Evolutionary conservation across 2,888 invertebrate genomes (phyloP).

Genomic region (Cephus sareptanus): DNA sequence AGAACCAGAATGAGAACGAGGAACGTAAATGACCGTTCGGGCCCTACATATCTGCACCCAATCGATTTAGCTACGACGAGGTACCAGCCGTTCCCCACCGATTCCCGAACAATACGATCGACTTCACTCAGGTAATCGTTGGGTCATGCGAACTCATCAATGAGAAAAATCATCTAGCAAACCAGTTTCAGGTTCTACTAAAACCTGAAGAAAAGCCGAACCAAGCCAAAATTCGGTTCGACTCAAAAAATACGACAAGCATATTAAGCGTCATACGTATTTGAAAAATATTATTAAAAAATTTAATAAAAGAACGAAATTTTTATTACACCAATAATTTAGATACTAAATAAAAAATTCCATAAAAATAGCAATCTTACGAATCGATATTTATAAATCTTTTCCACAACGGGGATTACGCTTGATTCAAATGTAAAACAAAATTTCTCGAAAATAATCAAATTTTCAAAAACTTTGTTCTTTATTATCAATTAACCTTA

Average conservation of each 20-base stretch:
- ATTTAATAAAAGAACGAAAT: no score
- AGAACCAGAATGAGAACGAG: constrained; percentile 25
- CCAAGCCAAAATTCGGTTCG: background rate
- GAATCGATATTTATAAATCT: background rate
- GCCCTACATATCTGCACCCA: constrained; percentile 38
- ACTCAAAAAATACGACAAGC: background rate
- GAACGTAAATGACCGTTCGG: background rate
- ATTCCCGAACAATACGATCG: constrained; percentile 51
- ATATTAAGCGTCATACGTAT: background rate
- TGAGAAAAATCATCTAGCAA: background rate
- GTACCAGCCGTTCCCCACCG: constrained; percentile 37
- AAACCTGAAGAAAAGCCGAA: background rate
- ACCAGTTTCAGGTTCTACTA: background rate
- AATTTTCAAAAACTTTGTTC: background rate
- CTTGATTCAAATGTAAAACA: background rate
- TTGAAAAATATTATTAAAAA: no score
- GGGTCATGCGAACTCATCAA: background rate
- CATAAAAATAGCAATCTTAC: background rate
- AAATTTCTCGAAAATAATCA: background rate
- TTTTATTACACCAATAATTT: background rate
- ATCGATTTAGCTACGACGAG: constrained; percentile 49
- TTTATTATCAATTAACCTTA: no score
- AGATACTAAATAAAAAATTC: background rate
- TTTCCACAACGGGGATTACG: background rate
- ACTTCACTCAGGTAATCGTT: constrained; percentile 54